Conservation (phyloP, 2,888 invertebrate species). For the Nineta flava region DNA sequence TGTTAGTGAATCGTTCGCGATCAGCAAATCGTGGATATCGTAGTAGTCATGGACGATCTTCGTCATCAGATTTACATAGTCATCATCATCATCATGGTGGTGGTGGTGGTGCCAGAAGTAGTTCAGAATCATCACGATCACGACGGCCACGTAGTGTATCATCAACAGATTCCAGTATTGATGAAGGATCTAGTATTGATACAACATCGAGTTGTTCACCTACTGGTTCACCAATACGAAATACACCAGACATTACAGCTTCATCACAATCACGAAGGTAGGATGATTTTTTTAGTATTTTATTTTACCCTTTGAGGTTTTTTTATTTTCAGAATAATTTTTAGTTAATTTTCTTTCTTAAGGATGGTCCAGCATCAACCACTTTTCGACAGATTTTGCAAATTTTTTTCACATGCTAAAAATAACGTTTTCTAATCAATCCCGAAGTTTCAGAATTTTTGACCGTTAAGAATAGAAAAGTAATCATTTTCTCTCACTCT, state of each 20-base stretch:
- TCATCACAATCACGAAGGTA: constrained; percentile 6
- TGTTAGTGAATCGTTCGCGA: constrained; percentile 13
- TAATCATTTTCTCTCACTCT: no score
- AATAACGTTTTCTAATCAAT: no score
- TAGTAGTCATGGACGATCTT: constrained; percentile 13
- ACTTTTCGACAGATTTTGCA: no score
- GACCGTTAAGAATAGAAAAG: no score
- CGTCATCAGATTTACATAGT: constrained; percentile 19
- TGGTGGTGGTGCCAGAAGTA: constrained; percentile 9
- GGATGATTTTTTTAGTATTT: neutral
- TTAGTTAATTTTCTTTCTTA: no score
- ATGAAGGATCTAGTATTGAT: constrained; percentile 22
- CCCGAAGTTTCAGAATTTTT: no score
- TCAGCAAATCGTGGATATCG: constrained; percentile 18
- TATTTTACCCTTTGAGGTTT: neutral
- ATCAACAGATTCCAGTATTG: constrained; percentile 25
- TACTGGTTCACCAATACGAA: constrained; percentile 5
- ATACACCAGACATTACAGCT: neutral
- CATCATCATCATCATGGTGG: constrained; percentile 8
- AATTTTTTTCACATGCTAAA: no score
- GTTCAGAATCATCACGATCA: constrained; percentile 24
- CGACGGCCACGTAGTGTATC: constrained; percentile 24
- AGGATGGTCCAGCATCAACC: no score
- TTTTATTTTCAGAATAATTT: neutral
- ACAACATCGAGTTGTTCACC: constrained; percentile 22